A percentile compares a stretch with the other conserved stretches of the same genome.
These are phyloP conservation scores for Acinonyx jubatus DNA, from an alignment of 2,113 vertebrate genomes.

Conservation along the genomic window DNA sequence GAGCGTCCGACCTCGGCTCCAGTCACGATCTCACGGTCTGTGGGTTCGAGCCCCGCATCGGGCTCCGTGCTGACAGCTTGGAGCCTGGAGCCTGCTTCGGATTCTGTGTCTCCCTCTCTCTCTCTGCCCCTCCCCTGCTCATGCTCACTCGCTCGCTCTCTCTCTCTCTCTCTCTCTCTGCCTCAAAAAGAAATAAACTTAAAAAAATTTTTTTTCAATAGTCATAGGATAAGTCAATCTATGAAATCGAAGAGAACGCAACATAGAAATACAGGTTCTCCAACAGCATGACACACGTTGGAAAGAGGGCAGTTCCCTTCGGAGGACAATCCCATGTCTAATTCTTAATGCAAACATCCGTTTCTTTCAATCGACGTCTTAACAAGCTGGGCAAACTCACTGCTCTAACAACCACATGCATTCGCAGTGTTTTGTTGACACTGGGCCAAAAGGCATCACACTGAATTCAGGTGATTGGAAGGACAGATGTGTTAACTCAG, in stretches of 20 bases:
- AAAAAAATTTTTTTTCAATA: background rate
- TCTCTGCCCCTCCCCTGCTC: no score
- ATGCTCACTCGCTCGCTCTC: no score
- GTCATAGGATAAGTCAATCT: background rate
- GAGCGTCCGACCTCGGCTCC: fast-evolving
- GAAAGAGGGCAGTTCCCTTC: background rate
- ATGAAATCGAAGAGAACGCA: background rate
- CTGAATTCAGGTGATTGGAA: constrained; percentile 3
- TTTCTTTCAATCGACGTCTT: background rate
- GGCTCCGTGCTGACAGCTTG: no score
- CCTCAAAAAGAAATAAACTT: no score
- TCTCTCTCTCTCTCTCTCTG: no score
- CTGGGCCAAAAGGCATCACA: constrained; percentile 18
- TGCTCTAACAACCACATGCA: background rate
- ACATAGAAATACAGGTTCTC: background rate
- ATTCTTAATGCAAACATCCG: background rate
- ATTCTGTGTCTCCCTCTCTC: no score
- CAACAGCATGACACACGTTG: background rate
- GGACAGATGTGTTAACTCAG: constrained; percentile 54
- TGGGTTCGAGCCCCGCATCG: no score
- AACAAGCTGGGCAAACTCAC: background rate
- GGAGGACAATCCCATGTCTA: background rate
- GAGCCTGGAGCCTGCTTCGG: no score
- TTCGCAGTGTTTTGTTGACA: constrained; percentile 20
- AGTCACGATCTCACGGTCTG: no score